Base-by-base conservation (phyloP, 2,888 invertebrate species). In the Tachina lurida region DNA sequence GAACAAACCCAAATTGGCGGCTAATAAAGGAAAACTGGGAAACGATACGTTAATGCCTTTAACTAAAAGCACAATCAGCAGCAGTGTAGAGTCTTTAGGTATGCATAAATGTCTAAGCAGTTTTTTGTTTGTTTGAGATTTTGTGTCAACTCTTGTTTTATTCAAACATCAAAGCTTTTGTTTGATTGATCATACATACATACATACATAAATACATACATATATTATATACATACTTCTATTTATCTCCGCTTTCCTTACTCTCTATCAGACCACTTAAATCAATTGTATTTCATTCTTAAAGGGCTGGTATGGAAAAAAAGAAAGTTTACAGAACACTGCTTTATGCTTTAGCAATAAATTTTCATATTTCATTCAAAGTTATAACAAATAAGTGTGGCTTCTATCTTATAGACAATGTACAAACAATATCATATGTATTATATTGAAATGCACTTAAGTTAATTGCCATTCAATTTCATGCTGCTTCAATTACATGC, bases 41-140 rank as follows among this genome's bases (percentile, higher is more conserved):
- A 83, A 76, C 22, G 87, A 88, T 49, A 63, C 78, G n/a, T 58
- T 80, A 67, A n/a, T 68, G n/a, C 79, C 78, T 73, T 73, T 87
- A 76, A 79, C 67, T 80, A 87, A 90, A 71, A 90, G 89, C 83
- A 90, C 91, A 58, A 88, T 90, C 31, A 90, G 91, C 63, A 93
- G 92, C 88, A 93, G 92, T 83, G 92, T 93, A 62, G 93, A 93
- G 81, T 93, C 93, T 5, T 88, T 93, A 84, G 93, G 93, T 91
- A 90, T 91, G 90, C 89, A 70, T 86, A n/a, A 13, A 58, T 43
- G 52, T 70, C 45, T 47, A 41, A 22, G 9, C 19, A 31, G 31
- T 7, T 47, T 5, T 39, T 31, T 49, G 7, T 49, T 45, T 22
- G 31, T 31, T 31, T 31, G 31, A 7, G 45, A 43, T 63, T 10